These are phyloP conservation scores for Athene cunicularia DNA, from an alignment of 2,113 vertebrate genomes.

Conservation along the genomic window DNA sequence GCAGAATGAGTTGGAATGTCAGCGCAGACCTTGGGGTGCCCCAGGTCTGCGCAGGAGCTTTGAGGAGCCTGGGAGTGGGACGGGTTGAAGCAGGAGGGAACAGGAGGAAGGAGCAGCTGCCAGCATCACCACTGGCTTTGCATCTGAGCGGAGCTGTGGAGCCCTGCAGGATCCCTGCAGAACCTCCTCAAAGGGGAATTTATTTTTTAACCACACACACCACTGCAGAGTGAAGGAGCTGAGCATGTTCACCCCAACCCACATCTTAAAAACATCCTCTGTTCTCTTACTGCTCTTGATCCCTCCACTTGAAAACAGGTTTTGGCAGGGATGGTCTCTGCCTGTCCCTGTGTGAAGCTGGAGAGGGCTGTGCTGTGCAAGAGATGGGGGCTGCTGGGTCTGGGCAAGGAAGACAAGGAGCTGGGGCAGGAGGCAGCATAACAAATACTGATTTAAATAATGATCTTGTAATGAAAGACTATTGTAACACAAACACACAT, in stretches of 20 bases:
- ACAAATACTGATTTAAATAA: not conserved
- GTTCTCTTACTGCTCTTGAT: not conserved
- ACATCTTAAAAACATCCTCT: not conserved
- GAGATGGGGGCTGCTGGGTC: not conserved
- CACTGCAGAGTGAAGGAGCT: too few species aligned
- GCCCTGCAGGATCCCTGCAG: not conserved
- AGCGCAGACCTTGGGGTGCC: not conserved
- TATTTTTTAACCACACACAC: not conserved
- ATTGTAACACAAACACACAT: accelerated
- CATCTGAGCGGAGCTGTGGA: not conserved
- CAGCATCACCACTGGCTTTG: accelerated
- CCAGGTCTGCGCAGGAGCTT: accelerated
- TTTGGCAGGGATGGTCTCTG: not conserved
- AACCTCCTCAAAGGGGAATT: not conserved
- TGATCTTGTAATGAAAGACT: too few species aligned
- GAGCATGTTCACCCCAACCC: accelerated
- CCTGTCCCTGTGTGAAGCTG: accelerated
- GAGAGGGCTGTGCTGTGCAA: not conserved
- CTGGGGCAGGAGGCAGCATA: not conserved
- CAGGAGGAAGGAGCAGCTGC: not conserved
- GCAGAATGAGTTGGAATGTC: not conserved
- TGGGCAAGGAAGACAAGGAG: not conserved
- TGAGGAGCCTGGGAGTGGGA: not conserved
- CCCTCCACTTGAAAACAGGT: accelerated
- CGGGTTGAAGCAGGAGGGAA: accelerated